These are phyloP conservation scores for Physeter macrocephalus DNA, from an alignment of 2,113 vertebrate species.

Conservation along the genomic window DNA sequence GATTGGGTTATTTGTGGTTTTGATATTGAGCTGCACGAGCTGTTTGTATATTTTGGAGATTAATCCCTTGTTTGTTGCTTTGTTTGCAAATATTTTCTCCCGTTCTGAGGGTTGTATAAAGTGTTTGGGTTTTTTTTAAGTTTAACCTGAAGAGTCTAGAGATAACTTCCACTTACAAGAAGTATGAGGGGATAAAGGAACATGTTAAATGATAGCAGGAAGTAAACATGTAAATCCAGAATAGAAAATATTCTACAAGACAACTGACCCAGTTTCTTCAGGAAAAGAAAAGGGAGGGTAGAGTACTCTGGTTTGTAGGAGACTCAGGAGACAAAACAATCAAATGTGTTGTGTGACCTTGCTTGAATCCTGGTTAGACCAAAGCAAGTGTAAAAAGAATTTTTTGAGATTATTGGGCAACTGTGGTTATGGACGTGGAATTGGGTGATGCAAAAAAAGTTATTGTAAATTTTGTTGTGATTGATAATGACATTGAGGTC, in stretches of 20 bases:
- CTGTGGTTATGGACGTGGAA: background rate
- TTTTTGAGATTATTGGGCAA: background rate
- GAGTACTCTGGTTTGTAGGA: background rate
- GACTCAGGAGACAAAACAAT: background rate
- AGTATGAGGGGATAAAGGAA: background rate
- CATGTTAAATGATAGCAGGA: background rate
- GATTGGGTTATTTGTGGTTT: too few relatives aligned
- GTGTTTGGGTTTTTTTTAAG: background rate
- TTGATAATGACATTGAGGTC: background rate
- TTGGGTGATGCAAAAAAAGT: background rate
- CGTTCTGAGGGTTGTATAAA: too few relatives aligned
- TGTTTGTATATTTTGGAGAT: too few relatives aligned
- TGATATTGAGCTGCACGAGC: too few relatives aligned
- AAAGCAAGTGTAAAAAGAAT: background rate
- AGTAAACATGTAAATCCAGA: background rate
- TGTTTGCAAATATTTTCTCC: too few relatives aligned
- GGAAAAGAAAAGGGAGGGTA: background rate
- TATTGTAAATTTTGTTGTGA: background rate
- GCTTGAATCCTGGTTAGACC: background rate
- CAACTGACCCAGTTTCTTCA: background rate
- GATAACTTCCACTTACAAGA: background rate
- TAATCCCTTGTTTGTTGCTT: too few relatives aligned
- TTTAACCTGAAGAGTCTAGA: background rate
- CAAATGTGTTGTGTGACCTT: background rate
- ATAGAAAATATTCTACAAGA: background rate